Evolutionary conservation across 2,113 vertebrate species (phyloP).

Genomic region (Gymnogyps californianus): DNA sequence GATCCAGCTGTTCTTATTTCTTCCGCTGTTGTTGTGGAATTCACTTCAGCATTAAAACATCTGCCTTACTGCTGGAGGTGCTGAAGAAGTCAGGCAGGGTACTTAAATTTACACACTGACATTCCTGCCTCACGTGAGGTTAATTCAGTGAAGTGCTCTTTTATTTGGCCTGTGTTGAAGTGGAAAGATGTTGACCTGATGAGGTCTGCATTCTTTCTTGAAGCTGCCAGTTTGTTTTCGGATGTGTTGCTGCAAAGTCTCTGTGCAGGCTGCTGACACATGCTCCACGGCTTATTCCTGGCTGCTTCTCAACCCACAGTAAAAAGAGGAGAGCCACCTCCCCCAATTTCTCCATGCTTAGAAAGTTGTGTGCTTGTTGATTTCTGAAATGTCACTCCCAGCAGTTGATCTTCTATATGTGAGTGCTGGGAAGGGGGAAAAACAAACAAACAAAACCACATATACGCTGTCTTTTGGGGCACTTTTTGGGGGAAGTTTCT

Average conservation of each 20-base stretch:
- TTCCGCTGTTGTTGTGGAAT: not conserved
- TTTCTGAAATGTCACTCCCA: not conserved
- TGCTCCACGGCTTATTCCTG: not conserved
- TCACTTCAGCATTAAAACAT: slow-evolving; percentile 9
- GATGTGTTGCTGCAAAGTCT: slow-evolving; percentile 19
- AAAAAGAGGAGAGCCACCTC: not conserved
- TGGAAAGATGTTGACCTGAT: slow-evolving; percentile 39
- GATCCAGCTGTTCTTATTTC: slow-evolving; percentile 13
- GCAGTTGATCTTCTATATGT: not conserved
- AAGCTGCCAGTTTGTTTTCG: not conserved
- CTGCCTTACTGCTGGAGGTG: not conserved
- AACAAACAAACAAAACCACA: not conserved
- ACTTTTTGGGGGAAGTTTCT: not conserved
- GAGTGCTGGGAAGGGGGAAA: not conserved
- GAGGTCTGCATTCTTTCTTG: slow-evolving; percentile 42
- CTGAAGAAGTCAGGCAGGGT: slow-evolving; percentile 1
- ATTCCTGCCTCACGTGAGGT: slow-evolving; percentile 31
- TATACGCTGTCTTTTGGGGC: not conserved
- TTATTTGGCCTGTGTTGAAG: slow-evolving; percentile 17
- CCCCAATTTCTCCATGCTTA: not conserved
- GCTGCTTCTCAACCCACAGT: not conserved
- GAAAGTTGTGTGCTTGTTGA: not conserved
- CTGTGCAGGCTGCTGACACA: not conserved
- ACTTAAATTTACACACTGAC: slow-evolving; percentile 12
- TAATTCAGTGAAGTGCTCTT: slow-evolving; percentile 51